Evolutionary conservation across 2,797 vertebrate genomes (phyloP), one percentile per base, ranked within the genome.

Genomic region (Aselliscus stoliczkanus): DNA sequence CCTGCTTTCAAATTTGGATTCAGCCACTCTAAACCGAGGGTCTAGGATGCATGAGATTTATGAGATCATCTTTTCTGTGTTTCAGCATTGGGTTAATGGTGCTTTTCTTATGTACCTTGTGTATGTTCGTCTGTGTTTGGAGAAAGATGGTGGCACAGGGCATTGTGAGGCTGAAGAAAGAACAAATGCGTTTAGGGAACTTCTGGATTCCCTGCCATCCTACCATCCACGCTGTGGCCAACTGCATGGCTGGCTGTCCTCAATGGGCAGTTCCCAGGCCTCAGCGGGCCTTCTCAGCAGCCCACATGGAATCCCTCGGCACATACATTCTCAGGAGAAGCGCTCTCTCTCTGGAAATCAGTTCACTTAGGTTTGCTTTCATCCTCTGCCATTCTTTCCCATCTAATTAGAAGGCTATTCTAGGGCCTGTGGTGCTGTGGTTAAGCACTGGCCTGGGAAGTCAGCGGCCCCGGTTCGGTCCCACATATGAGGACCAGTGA

Each of bases 101-200:
- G 39, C 21, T 4, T 34, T 23, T 77, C 44, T 56, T 0, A 4
- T 1, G 13, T 17, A 70, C 44, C 14, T 31, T 54, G 52, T 77
- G 18, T 60, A 21, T 7, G 1, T 5, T 3, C 3, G 13, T 23
- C 29, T 34, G 12, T 79, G 42, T 29, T 50, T 1, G 37, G 20
- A 20, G 27, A 20, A 25, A 10, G 7, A 23, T 2, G 6, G 9
- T 70, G 7, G 0, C 15, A 9, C 7, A 5, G 17, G 7, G 17
- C 14, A 20, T n/a, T 73, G 25, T 65, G 58, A 80, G 12, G 15
- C 50, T 65, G 56, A 12, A 72, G 12, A 77, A 70, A 25, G 31
- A 7, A 2, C 7, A 10, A 54, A 7, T 83, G 8, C 1, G 7
- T 58, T 83, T 67, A 50, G 34, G 17, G 37, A 60, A 31, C 25